Base-by-base conservation (phyloP, 2,888 invertebrate species). In the Suillia variegata region DNA sequence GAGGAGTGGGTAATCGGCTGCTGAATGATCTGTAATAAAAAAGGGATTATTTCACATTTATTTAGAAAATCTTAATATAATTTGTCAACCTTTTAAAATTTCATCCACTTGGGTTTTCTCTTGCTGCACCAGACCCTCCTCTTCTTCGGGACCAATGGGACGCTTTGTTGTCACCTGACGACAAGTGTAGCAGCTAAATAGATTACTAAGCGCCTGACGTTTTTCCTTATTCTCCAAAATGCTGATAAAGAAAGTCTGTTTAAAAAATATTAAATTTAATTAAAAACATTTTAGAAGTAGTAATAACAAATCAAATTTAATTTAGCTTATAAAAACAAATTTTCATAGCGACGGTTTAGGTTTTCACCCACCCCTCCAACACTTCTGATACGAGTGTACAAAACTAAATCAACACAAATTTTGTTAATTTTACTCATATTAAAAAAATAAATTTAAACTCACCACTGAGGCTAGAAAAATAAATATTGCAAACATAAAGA, bases 1-100 rank as follows among this genome's bases (percentile, higher is more conserved):
- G 3, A 89, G 68, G 67, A 90, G 75, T 12, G 86, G 83, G 67
- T 87, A 84, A 0, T 68, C 57, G 12, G 59, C 58, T 56, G 70
- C 67, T 17, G 56, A 52, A 18, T 71, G 70, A 17, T 65, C 73
- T 73, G 45, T n/a, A 53, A 15, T 42, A 17, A 45, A 15, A 48
- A 26, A 6, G 5, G 10, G 10, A 26, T 26, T 26, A 26, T 26
- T 6, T 5, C 6, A 26, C 5, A 26, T 26, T 26, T 5, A 10
- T 38, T 4, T n/a, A 13, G n/a, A 4, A 13, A 5, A 38, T 4
- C n/a, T 38, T 5, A 38, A n/a, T 10, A 13, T n/a, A 47, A 51
- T 15, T n/a, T 48, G 2, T 22, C 3, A 12, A 75, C 74, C 64
- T 61, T 60, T 65, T 26, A 70, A 63, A 24, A 73, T 70, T 15